Percentiles rank a stretch among this genome's conserved stretches.
Evolutionary conservation across 2,888 invertebrate genomes (phyloP).

Genomic region (Ashinkailepas kermadecensis): DNA sequence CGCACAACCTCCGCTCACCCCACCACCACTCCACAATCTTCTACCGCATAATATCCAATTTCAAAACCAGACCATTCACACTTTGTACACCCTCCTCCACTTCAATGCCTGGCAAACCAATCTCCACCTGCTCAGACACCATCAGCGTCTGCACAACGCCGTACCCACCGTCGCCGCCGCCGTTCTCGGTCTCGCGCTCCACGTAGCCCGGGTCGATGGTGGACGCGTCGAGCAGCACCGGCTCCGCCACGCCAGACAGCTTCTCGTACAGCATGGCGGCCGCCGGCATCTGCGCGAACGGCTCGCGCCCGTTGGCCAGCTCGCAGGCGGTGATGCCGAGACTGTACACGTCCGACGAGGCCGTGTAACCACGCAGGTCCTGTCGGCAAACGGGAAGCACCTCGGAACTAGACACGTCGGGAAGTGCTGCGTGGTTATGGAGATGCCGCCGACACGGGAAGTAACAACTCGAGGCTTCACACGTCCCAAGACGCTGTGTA

Average conservation of each 20-base stretch:
- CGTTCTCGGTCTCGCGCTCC: neutral
- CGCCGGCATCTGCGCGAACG: constrained; percentile 74
- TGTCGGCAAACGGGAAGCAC: constrained; percentile 37
- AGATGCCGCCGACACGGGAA: constrained; percentile 52
- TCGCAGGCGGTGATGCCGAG: constrained; percentile 72
- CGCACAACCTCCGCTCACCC: too few relatives aligned
- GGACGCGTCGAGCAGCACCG: constrained; percentile 64
- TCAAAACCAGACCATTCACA: too few relatives aligned
- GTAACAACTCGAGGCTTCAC: too few relatives aligned
- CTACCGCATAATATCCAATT: too few relatives aligned
- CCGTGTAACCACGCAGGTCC: constrained; percentile 79
- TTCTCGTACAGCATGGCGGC: constrained; percentile 89
- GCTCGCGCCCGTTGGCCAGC: constrained; percentile 77
- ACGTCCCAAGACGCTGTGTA: constrained; percentile 23
- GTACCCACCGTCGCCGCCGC: neutral
- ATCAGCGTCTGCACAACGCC: too few relatives aligned
- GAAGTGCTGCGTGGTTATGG: constrained; percentile 76
- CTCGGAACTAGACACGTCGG: constrained; percentile 76
- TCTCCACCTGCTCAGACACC: too few relatives aligned
- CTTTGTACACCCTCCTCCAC: too few relatives aligned
- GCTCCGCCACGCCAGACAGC: constrained; percentile 61
- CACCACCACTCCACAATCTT: too few relatives aligned
- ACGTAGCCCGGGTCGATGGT: constrained; percentile 42
- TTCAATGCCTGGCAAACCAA: too few relatives aligned
- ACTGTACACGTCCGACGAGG: constrained; percentile 85